Conservation (phyloP, 64 coral and sea anemone species). For the Acropora tenuis region DNA sequence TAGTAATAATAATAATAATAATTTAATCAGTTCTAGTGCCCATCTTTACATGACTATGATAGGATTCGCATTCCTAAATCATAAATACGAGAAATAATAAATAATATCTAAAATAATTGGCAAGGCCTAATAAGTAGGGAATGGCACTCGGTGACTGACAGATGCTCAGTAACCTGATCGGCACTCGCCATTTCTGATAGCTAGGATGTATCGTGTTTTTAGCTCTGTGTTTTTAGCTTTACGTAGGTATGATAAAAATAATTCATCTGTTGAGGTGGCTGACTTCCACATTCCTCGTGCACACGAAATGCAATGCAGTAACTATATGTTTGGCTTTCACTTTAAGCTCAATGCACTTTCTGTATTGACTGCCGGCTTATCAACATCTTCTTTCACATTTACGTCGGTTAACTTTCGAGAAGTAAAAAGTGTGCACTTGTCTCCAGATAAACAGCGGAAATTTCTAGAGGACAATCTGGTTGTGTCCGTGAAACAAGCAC, state of each 20-base stretch:
- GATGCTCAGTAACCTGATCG: no score
- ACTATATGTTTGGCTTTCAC: constrained; percentile 54
- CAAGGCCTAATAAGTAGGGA: no score
- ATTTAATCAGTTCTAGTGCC: no score
- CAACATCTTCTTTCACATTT: constrained; percentile 61
- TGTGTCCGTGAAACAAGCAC: not conserved
- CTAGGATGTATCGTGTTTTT: no score
- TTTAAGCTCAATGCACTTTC: constrained; percentile 44
- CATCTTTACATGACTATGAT: no score
- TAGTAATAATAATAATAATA: no score
- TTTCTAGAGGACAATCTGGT: not conserved
- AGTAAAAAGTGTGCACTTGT: constrained; percentile 46
- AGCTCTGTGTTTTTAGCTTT: not conserved
- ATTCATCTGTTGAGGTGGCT: not conserved
- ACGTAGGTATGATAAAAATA: not conserved
- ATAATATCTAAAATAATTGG: no score
- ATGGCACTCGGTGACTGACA: no score
- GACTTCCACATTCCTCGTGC: not conserved
- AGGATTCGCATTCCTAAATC: no score
- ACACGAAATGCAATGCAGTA: constrained; percentile 45
- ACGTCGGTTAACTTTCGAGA: constrained; percentile 60
- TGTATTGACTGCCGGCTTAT: constrained; percentile 28
- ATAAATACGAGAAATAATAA: no score
- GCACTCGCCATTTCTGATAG: no score
- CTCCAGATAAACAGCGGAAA: not conserved